Evolutionary conservation across 1,140 invertebrate genomes (phyloP).

Genomic region (Zaprionus vittiger): DNA sequence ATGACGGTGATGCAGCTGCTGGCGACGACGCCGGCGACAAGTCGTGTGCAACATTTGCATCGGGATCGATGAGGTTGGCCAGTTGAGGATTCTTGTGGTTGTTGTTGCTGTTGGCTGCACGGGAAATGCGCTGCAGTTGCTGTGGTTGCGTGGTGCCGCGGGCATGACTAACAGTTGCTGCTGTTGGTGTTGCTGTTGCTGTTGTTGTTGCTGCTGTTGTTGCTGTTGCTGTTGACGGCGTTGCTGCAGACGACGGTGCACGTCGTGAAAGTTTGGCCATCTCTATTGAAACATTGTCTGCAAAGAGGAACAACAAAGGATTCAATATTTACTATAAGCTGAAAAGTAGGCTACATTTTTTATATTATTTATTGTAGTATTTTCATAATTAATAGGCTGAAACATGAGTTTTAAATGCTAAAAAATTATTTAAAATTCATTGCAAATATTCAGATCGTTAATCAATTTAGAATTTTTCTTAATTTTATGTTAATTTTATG

Average conservation of each 20-base stretch:
- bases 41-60: conserved; percentile 45
- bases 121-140: conserved; percentile 45
- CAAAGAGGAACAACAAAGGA: conserved; percentile 25
- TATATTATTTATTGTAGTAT: neutral
- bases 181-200: conserved; percentile 28
- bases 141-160: conserved; percentile 21
- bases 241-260: conserved; percentile 79
- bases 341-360: neutral
- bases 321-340: neutral
- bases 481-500: neutral
- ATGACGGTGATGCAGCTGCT: conserved; percentile 58
- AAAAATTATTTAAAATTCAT: no score
- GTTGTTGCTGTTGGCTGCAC: conserved; percentile 38
- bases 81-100: conserved; percentile 39
- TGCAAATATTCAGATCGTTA: neutral
- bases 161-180: conserved; percentile 23
- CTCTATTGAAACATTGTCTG: conserved; percentile 84
- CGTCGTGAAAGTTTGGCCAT: conserved; percentile 85
- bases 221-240: conserved; percentile 66
- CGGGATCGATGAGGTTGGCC: conserved; percentile 57
- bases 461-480: neutral
- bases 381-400: neutral
- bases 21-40: conserved; percentile 14
- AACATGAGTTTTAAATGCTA: neutral
- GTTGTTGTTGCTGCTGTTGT: conserved; percentile 30